phyloP scores from a whole-genome alignment of 2,113 vertebrate species.

The Dromiciops gliroides region DNA sequence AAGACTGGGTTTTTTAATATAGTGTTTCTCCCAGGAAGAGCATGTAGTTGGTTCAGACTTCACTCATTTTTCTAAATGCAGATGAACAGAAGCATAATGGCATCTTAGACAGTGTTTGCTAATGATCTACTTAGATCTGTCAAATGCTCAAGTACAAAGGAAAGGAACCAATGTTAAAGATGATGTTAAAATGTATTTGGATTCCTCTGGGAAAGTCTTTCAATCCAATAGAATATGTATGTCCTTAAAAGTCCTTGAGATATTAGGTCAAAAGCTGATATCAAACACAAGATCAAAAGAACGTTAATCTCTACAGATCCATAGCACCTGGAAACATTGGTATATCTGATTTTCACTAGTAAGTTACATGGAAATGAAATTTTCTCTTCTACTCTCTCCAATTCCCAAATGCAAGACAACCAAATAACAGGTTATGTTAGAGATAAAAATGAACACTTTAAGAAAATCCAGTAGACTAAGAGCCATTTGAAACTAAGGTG shows the following conservation, averaged over 20 bases:
- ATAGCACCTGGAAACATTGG: neutral
- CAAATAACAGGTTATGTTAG: neutral
- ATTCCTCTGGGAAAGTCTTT: constrained; percentile 8
- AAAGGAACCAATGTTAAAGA: neutral
- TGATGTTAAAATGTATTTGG: neutral
- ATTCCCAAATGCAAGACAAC: neutral
- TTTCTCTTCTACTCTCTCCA: neutral
- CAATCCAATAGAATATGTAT: neutral
- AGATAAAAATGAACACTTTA: neutral
- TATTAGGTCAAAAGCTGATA: neutral
- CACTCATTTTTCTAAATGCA: constrained; percentile 20
- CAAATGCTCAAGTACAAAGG: neutral
- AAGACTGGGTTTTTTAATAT: neutral
- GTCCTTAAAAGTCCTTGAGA: neutral
- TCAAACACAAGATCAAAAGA: neutral
- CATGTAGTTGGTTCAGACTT: neutral
- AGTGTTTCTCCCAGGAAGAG: neutral
- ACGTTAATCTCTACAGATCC: neutral
- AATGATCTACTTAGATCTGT: neutral
- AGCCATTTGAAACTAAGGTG: constrained; percentile 9
- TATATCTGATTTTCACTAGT: neutral
- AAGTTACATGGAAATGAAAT: constrained; percentile 4
- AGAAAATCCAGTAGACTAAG: neutral
- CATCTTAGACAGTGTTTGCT: neutral
- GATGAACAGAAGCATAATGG: neutral